Conservation (phyloP, 2,888 invertebrate genomes). For the Acrobasis suavella region DNA sequence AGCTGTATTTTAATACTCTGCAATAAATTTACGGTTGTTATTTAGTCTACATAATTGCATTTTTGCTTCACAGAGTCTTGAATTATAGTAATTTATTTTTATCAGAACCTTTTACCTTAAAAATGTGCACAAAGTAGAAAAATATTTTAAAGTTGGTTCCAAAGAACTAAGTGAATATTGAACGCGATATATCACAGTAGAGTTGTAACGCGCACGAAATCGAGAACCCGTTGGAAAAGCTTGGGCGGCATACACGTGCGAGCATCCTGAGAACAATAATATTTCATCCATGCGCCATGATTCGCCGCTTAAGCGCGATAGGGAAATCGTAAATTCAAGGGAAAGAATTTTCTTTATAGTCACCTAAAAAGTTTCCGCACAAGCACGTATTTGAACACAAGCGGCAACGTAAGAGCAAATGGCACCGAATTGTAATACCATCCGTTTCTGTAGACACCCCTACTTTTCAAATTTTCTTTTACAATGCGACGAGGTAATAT, state of each 20-base stretch:
- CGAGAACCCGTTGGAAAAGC: conserved; percentile 16
- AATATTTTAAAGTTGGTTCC: conserved; percentile 3
- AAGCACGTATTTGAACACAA: conserved; percentile 64
- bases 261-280: conserved; percentile 59
- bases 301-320: conserved; percentile 75
- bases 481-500: conserved; percentile 68
- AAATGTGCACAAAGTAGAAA: neutral
- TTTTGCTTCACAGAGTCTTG: too few species aligned
- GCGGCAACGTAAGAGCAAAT: conserved; percentile 62
- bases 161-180: conserved; percentile 19
- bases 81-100: too few species aligned
- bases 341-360: conserved; percentile 74
- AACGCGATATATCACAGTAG: conserved; percentile 14
- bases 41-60: too few species aligned
- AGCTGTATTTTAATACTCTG: too few species aligned
- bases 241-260: conserved; percentile 42
- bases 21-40: too few species aligned
- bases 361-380: conserved; percentile 68
- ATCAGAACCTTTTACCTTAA: too few species aligned
- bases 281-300: conserved; percentile 72
- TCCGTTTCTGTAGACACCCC: conserved; percentile 63
- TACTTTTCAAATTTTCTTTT: conserved; percentile 69
- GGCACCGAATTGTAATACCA: conserved; percentile 70
- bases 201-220: conserved; percentile 11
- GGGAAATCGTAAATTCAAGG: conserved; percentile 75